Evolutionary conservation across 2,888 invertebrate species (phyloP), one percentile per base, ranked within the genome.

Genomic region (Philereme vetulata): DNA sequence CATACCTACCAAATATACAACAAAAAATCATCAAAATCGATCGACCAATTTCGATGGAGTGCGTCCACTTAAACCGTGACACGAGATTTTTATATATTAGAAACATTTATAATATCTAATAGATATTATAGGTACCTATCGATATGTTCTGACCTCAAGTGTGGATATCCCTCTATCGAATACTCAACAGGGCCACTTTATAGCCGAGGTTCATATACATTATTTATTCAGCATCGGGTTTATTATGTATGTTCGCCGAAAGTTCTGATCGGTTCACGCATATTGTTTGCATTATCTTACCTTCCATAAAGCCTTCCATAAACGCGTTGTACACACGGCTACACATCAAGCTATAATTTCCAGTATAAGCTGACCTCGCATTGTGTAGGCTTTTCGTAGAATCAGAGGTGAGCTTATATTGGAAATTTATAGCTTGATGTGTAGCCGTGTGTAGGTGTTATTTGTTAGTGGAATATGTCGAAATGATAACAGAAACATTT

Each of bases 111-210:
- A n/a, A n/a, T n/a, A n/a, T n/a, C n/a, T n/a, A n/a, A n/a, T n/a
- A n/a, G n/a, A n/a, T n/a, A n/a, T n/a, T n/a, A n/a, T 21, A 21
- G 21, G 21, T 21, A 21, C 21, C 68, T 74, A 72, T 79, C 66
- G 72, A 72, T 66, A 60, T 61, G 59, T 63, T 60, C 68, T 72
- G 69, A 69, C 67, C 69, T 61, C 64, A 61, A 62, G 65, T 64
- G 64, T 59, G 62, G 53, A 62, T 62, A 62, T 42, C 36, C 43
- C 46, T 45, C 42, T 54, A 52, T 44, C 54, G 11, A 46, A 35
- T 44, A 54, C 35, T 54, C 57, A 34, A 36, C 48, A 48, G 57
- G 54, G 55, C 49, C 43, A 58, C 51, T 62, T 61, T 52, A 48
- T 52, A 56, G 56, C 42, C 36, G 42, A 64, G 55, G 60, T 54